Base-by-base conservation (phyloP, 2,888 invertebrate genomes). In the Rhyacophila evoluta region DNA sequence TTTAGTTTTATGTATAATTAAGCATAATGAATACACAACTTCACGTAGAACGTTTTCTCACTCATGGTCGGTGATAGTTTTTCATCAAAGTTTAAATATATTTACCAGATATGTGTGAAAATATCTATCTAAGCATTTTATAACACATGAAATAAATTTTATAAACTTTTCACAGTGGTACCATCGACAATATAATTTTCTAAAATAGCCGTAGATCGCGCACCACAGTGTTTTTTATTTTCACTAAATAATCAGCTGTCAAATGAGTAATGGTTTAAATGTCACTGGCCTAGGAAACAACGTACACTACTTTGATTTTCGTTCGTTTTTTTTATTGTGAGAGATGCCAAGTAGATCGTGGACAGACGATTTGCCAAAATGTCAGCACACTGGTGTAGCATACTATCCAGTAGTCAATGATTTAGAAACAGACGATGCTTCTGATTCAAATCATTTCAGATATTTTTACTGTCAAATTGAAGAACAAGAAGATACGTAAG, bases 361-460 rank as follows among this genome's bases (percentile, higher is more conserved):
- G 96, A 97, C 96, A 0, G 97, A 97, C 86, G 96, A 95, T 86
- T 88, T 97, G 81, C 95, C 95, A 39, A 94, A 95, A 83, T 97
- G 97, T 86, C 93, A 93, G 84, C 92, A 93, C 83, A 95, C 96
- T 2, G 94, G 94, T 86, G 89, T 94, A 1, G 94, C 95, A 10
- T 97, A 96, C 15, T 94, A 93, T 86, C 94, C 95, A 27, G 92
- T 92, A 19, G 15, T 95, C 25, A 93, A 92, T 19, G 76, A 80
- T 39, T 39, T 68, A n/a, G 55, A 72, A 28, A 94, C 94, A 87
- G 93, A 94, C 85, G 72, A 78, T 38, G 55, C 36, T 41, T 67
- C 71, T 15, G 77, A 77, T 67, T 86, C 86, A 0, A 89, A 89
- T 27, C 89, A 89, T 81, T 88, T 88, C 85, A 90, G 94, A 79